A percentile compares a stretch with the other conserved stretches of the same genome.
phyloP scores from a whole-genome alignment of 2,797 vertebrate genomes.

The Rhadinocentrus ornatus region DNA sequence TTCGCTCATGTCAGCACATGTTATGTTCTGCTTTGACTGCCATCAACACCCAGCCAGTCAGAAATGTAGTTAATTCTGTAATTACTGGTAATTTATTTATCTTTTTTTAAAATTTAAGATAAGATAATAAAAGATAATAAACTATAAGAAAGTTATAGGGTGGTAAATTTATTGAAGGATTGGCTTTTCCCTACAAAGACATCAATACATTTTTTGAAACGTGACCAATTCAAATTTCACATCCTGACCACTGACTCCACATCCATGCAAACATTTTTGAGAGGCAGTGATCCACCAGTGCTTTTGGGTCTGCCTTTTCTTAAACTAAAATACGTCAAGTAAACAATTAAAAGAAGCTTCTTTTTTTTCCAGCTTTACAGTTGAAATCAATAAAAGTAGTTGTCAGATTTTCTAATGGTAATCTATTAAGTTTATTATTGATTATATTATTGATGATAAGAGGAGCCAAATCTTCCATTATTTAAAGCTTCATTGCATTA shows the following conservation, averaged over 20 bases:
- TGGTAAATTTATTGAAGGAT: not conserved
- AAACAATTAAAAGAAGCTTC: not conserved
- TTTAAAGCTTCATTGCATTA: constrained; percentile 11
- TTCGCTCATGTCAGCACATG: constrained; percentile 72
- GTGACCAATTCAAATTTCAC: not conserved
- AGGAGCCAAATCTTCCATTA: constrained; percentile 4
- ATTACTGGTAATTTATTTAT: no score
- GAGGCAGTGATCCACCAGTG: not conserved
- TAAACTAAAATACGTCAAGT: not conserved
- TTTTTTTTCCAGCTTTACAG: not conserved
- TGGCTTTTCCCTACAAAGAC: not conserved
- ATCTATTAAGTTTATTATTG: not conserved
- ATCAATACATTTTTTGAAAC: not conserved
- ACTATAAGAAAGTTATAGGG: not conserved
- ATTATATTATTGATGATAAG: not conserved
- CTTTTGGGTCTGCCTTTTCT: not conserved
- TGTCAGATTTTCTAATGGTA: not conserved
- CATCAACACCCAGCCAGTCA: constrained; percentile 28
- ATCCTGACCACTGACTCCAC: not conserved
- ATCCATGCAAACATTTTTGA: not conserved
- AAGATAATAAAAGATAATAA: not conserved
- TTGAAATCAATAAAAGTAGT: not conserved
- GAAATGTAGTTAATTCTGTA: constrained; percentile 17
- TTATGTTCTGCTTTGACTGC: constrained; percentile 46
- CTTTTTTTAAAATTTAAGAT: not conserved